Conservation (phyloP, 2,888 invertebrate genomes). For the Machimus atricapillus region DNA sequence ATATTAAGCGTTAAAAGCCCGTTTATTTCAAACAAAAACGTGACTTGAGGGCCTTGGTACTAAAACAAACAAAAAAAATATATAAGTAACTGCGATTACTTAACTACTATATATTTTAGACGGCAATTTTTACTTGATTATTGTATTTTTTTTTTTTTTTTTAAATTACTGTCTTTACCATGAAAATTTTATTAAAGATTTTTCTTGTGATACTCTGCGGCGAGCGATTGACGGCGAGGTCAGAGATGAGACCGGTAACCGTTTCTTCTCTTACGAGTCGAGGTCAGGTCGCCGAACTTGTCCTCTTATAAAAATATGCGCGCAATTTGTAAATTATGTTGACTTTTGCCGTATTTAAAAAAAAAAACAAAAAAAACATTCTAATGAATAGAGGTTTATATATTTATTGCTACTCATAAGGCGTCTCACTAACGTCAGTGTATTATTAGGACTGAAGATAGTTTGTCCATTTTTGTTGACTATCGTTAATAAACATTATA, state of each 20-base stretch:
- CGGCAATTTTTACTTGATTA: conserved; percentile 36
- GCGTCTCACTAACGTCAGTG: conserved; percentile 33
- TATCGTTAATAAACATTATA: conserved; percentile 35
- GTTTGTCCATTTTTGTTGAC: conserved; percentile 36
- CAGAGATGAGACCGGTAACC: background rate
- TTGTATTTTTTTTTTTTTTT: conserved; percentile 31
- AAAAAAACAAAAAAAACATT: background rate
- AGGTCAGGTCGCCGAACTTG: background rate
- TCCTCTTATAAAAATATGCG: background rate
- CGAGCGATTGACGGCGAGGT: background rate
- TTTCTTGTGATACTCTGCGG: conserved; percentile 35
- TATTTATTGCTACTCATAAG: conserved; percentile 33
- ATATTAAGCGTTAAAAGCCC: conserved; percentile 5
- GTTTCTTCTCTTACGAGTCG: background rate
- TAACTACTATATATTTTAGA: conserved; percentile 34
- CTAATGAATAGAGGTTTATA: conserved; percentile 36
- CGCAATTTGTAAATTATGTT: conserved; percentile 22
- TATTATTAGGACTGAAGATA: conserved; percentile 35
- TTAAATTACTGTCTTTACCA: conserved; percentile 19
- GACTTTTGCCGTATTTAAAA: conserved; percentile 26
- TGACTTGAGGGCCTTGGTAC: conserved; percentile 34
- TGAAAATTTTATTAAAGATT: conserved; percentile 9
- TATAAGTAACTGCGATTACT: conserved; percentile 34
- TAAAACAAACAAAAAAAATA: conserved; percentile 5
- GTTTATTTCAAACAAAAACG: background rate